phyloP scores from a whole-genome alignment of 1,140 invertebrate genomes.

The Limonius californicus region DNA sequence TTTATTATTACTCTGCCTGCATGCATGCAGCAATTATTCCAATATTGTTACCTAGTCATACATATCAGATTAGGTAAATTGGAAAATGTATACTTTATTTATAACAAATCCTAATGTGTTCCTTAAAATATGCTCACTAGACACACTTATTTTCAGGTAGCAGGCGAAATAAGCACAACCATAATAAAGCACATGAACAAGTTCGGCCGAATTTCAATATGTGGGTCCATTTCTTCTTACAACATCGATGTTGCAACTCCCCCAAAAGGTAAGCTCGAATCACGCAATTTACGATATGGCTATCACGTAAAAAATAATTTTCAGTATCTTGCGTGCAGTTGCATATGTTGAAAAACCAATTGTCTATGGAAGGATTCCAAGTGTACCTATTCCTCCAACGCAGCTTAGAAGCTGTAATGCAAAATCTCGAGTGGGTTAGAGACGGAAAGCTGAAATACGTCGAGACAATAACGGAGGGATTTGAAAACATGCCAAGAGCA shows the following conservation, averaged over 20 bases:
- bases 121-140: no score
- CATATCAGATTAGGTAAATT: no score
- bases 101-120: no score
- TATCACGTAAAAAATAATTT: constrained; percentile 40
- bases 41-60: no score
- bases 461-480: constrained; percentile 60
- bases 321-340: constrained; percentile 29
- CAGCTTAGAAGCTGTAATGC: constrained; percentile 52
- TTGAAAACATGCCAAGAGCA: constrained; percentile 61
- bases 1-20: no score
- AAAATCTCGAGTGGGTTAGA: constrained; percentile 55
- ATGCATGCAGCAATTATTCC: no score
- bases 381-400: constrained; percentile 50
- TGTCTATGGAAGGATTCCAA: constrained; percentile 60
- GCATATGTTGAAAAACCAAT: constrained; percentile 46
- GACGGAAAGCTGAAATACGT: constrained; percentile 58
- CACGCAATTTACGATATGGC: neutral
- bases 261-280: constrained; percentile 38
- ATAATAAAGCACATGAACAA: constrained; percentile 39
- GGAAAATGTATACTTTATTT: no score
- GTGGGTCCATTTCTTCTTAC: constrained; percentile 48
- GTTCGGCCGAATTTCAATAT: constrained; percentile 43
- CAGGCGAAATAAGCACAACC: constrained; percentile 42
- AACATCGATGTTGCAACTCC: constrained; percentile 44
- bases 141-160: constrained; percentile 36